These are phyloP conservation scores for Aplysina aerophoba DNA, from an alignment of 37 sponge, comb jelly and placozoan species.

Conservation along the genomic window DNA sequence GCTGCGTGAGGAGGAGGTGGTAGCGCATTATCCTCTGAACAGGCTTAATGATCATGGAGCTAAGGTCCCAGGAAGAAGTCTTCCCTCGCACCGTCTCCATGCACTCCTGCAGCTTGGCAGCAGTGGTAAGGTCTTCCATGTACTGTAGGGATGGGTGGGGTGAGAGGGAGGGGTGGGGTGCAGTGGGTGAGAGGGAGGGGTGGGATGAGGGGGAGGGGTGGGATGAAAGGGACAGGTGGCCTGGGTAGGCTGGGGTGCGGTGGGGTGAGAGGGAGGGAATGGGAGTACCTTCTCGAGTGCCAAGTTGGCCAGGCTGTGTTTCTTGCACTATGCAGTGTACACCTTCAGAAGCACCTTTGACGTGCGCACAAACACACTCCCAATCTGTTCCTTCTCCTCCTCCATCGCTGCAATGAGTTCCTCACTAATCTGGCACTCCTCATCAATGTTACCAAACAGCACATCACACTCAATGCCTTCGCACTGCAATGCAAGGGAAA, in stretches of 20 bases:
- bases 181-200: background rate
- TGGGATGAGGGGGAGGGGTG: no score
- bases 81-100: background rate
- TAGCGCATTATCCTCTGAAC: conserved; percentile 94
- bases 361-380: background rate
- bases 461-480: conserved; percentile 46
- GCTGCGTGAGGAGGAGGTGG: conserved; percentile 82
- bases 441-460: conserved; percentile 69
- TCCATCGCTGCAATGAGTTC: conserved; percentile 50
- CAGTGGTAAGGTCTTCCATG: background rate
- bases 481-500: no score
- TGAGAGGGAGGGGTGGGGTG: background rate
- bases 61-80: conserved; percentile 87
- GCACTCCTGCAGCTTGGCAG: conserved; percentile 4
- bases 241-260: no score
- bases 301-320: conserved; percentile 57
- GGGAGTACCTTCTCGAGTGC: conserved; percentile 77
- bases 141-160: background rate
- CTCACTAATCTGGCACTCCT: background rate
- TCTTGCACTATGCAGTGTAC: conserved; percentile 67
- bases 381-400: conserved; percentile 4
- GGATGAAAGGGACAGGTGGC: no score
- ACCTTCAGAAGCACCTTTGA: background rate
- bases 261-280: no score
- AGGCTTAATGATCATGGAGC: conserved; percentile 89